Base-by-base conservation (phyloP, 2,888 invertebrate species). In the Volucella inanis region DNA sequence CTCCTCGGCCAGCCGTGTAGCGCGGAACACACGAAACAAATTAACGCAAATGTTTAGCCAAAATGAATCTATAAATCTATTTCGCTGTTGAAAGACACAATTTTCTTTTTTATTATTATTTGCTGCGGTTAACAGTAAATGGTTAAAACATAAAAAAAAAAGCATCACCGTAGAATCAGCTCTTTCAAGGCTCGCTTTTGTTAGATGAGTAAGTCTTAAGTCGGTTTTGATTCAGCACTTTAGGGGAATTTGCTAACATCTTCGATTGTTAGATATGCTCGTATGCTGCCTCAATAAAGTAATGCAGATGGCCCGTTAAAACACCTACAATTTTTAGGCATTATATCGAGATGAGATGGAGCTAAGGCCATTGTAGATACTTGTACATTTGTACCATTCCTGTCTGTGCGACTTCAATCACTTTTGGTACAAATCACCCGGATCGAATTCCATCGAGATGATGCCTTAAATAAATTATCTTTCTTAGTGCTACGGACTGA, bases 1-100 rank as follows among this genome's bases (percentile, higher is more conserved):
- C 67, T 77, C 47, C 67, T 64, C 61, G 55, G 57, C 10, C 3
- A 47, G 39, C 14, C 38, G 39, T n/a, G 59, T 22, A 22, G 41
- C 72, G 68, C 45, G 76, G 70, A 79, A 85, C 80, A 80, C 84
- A 80, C 81, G 72, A 76, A 85, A 85, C 85, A 85, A 85, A 85
- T 85, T 85, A 85, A 85, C 85, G 81, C 85, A 81, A 85, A 85
- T 85, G 85, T 85, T 85, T 85, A 84, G 72, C 76, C 81, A 85
- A 85, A 85, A 68, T 77, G 72, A 81, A 77, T 81, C 85, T 81
- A 85, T 85, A 85, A 81, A 85, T 85, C 77, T 81, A 85, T 71
- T 81, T 77, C 47, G 71, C 81, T 68, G 85, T 75, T 84, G 84
- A 84, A 84, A 84, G 84, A 80, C 76, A 78, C 47, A 74, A 68